These are phyloP conservation scores for Hystrix cristata DNA, from an alignment of 2,113 vertebrate genomes.

Conservation along the genomic window DNA sequence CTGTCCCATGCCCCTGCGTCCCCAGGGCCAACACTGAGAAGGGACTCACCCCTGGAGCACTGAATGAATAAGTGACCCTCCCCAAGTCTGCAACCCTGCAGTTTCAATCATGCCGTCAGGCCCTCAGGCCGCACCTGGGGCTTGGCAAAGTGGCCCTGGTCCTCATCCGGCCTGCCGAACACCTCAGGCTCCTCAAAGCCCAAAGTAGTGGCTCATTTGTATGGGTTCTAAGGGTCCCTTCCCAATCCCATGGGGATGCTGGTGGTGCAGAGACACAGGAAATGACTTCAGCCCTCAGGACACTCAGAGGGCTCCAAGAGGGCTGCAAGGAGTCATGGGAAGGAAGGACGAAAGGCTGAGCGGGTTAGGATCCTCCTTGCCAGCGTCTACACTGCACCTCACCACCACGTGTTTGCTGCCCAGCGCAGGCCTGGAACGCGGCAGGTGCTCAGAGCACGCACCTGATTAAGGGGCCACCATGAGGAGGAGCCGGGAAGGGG, in stretches of 20 bases:
- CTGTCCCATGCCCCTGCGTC: rapidly evolving
- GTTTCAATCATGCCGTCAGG: background rate
- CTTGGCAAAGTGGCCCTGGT: background rate
- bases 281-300: background rate
- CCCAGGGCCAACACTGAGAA: background rate
- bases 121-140: background rate
- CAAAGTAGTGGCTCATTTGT: rapidly evolving
- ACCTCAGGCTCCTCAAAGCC: too few relatives aligned
- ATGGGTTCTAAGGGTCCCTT: background rate
- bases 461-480: background rate
- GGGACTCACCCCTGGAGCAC: background rate
- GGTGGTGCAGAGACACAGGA: background rate
- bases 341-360: background rate
- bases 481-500: background rate
- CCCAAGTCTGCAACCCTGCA: background rate
- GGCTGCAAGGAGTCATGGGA: rapidly evolving
- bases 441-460: background rate
- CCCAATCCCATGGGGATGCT: background rate
- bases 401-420: background rate
- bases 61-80: background rate
- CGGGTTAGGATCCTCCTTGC: background rate
- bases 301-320: rapidly evolving
- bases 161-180: background rate
- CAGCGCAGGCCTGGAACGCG: background rate
- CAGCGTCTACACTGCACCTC: background rate